phyloP scores from a whole-genome alignment of 2,797 vertebrate genomes.

The Ptychadena robeensis region DNA sequence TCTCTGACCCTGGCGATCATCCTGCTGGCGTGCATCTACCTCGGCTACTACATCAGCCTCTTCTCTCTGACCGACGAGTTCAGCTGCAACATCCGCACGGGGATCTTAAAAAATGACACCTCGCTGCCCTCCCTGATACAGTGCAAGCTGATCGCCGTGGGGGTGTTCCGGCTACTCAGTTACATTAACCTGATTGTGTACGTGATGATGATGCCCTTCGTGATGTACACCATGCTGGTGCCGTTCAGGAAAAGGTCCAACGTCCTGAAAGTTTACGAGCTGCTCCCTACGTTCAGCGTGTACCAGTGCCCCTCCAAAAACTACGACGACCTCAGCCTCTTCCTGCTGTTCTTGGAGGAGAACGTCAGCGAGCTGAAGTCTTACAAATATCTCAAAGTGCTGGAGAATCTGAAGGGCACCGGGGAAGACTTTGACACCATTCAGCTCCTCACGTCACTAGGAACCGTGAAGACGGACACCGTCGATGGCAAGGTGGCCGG shows the following conservation, averaged over 20 bases:
- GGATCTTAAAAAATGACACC: slow-evolving; percentile 82
- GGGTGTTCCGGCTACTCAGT: slow-evolving; percentile 91
- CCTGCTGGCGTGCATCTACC: slow-evolving; percentile 81
- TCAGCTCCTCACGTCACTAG: slow-evolving; percentile 84
- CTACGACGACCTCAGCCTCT: slow-evolving; percentile 89
- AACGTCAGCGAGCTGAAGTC: slow-evolving; percentile 96
- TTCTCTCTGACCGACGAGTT: slow-evolving; percentile 89
- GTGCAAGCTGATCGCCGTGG: slow-evolving; percentile 93
- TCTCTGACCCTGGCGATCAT: slow-evolving; percentile 80
- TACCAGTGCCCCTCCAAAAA: slow-evolving; percentile 78
- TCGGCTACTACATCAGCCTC: slow-evolving; percentile 89
- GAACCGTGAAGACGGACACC: slow-evolving; percentile 87
- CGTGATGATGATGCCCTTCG: slow-evolving; percentile 78
- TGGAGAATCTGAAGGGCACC: slow-evolving; percentile 86
- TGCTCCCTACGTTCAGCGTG: slow-evolving; percentile 85
- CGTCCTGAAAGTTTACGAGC: slow-evolving; percentile 86
- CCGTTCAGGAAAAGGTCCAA: slow-evolving; percentile 76
- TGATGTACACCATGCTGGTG: slow-evolving; percentile 82
- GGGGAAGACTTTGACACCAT: slow-evolving; percentile 83
- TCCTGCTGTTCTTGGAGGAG: slow-evolving; percentile 91
- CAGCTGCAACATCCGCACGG: slow-evolving; percentile 84
- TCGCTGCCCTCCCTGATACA: slow-evolving; percentile 82
- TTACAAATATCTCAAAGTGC: slow-evolving; percentile 92
- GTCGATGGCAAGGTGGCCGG: slow-evolving; percentile 76
- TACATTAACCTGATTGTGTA: slow-evolving; percentile 88